These are phyloP conservation scores for Spilarctia lutea DNA, from an alignment of 2,888 invertebrate species.

Conservation along the genomic window DNA sequence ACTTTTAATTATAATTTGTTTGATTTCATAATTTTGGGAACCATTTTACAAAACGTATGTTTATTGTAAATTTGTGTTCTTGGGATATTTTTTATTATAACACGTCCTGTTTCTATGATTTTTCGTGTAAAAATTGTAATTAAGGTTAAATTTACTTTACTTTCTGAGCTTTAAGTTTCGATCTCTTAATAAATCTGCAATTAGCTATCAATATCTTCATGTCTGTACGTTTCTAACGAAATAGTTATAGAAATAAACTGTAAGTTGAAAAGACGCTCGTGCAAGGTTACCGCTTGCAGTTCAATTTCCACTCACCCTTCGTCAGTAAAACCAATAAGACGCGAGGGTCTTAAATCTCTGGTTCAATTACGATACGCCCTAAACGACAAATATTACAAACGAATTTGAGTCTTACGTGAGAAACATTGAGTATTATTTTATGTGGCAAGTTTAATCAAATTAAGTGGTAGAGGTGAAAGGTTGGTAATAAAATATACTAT, in stretches of 20 bases:
- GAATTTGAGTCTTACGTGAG: slow-evolving; percentile 51
- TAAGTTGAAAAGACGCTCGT: slow-evolving; percentile 55
- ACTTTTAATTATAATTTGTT: slow-evolving; percentile 12
- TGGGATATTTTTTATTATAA: neutral
- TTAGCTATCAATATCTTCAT: neutral
- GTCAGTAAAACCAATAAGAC: slow-evolving; percentile 83
- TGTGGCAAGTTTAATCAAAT: slow-evolving; percentile 49
- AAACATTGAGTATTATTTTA: slow-evolving; percentile 34
- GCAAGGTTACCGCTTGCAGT: slow-evolving; percentile 73
- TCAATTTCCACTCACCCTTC: slow-evolving; percentile 76
- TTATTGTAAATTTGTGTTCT: neutral
- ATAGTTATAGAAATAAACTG: slow-evolving; percentile 18
- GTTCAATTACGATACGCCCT: slow-evolving; percentile 72
- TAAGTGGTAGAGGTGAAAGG: slow-evolving; percentile 68
- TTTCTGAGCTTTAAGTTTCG: neutral
- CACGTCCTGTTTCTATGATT: neutral
- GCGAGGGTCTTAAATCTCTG: slow-evolving; percentile 73
- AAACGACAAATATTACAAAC: slow-evolving; percentile 50
- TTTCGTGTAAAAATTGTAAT: neutral
- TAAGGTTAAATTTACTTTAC: too few species aligned
- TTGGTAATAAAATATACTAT: slow-evolving; percentile 61
- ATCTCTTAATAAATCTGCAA: neutral
- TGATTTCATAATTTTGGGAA: slow-evolving; percentile 2
- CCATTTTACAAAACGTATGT: neutral
- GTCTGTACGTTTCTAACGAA: neutral